These are phyloP conservation scores for Pristis pectinata DNA, from an alignment of 2,797 vertebrate genomes.

Conservation along the genomic window DNA sequence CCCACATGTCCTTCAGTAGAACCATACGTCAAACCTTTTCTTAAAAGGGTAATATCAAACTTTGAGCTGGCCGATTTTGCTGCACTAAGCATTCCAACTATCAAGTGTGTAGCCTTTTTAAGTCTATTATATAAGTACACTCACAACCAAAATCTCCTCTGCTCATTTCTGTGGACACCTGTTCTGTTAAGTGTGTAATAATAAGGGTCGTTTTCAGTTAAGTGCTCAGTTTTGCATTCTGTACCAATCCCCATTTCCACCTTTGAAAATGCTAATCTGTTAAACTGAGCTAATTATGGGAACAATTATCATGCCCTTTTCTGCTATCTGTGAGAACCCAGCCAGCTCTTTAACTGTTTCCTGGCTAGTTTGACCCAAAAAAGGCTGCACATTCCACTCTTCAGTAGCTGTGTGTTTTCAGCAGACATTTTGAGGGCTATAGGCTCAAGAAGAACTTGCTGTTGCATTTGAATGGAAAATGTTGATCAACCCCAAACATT, in stretches of 20 bases:
- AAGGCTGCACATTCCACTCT: too few relatives aligned
- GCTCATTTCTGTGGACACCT: constrained; percentile 32
- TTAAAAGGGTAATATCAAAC: constrained; percentile 22
- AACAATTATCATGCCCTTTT: constrained; percentile 29
- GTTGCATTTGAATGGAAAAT: neutral
- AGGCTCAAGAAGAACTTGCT: too few relatives aligned
- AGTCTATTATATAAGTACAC: neutral
- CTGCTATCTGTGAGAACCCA: neutral
- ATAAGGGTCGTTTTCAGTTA: constrained; percentile 35
- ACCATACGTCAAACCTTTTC: neutral
- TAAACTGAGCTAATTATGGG: constrained; percentile 7
- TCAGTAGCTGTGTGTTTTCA: too few relatives aligned
- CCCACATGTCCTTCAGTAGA: constrained; percentile 18
- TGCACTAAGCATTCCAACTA: neutral
- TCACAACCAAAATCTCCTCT: neutral
- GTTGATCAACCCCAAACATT: neutral
- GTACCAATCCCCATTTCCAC: constrained; percentile 33
- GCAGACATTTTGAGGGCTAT: too few relatives aligned
- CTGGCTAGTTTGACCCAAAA: neutral
- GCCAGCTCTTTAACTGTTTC: constrained; percentile 2
- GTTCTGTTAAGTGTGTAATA: constrained; percentile 32
- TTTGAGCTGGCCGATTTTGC: neutral
- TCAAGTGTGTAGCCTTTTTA: neutral
- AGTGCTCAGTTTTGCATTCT: constrained; percentile 22
- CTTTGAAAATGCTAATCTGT: neutral